Base-by-base conservation (phyloP, 1,140 invertebrate genomes). In the Drosophila nebulosa region DNA sequence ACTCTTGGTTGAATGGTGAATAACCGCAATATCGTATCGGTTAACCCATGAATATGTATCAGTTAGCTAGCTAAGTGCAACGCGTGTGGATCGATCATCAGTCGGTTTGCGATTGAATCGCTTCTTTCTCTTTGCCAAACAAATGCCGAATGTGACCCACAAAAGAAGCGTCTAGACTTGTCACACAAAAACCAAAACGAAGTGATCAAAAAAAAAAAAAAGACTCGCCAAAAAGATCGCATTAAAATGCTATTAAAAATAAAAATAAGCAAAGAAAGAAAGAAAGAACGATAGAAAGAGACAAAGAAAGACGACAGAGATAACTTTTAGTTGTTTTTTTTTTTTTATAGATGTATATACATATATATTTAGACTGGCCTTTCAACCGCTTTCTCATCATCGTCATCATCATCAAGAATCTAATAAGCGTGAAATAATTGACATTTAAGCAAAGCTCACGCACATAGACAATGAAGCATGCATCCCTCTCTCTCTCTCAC, bases 401-500 rank as follows among this genome's bases (percentile, higher is more conserved):
- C 70, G 62, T 74, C 63, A 46, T 39, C 69, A 69, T 61, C 66
- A 53, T 79, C 77, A 79, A 81, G 75, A 86, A 81, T 85, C 68
- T 79, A 88, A 88, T 88, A 88, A 86, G 83, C 78, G 83, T 86
- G 83, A 86, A 88, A 88, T 86, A 86, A 88, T 86, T 86, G 83
- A 86, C 83, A 88, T 86, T 86, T 86, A 86, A 83, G 83, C 70
- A 83, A 88, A 88, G 71, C 83, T 30, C 83, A 86, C 83, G 83
- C 83, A 88, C 70, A 88, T 69, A 85, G 67, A 85, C 80, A 85
- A 79, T 85, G 77, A 39, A 71, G 68, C 42, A 21, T 46, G 56
- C 7, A 9, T 50, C 32, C 12, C 1, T 4, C 5, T 4, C 16
- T n/a, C 6, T 14, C 27, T 2, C 10, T 0, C n/a, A 0, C n/a